Base-by-base conservation (phyloP, 2,797 vertebrate species). In the Paramormyrops hopkinsi region DNA sequence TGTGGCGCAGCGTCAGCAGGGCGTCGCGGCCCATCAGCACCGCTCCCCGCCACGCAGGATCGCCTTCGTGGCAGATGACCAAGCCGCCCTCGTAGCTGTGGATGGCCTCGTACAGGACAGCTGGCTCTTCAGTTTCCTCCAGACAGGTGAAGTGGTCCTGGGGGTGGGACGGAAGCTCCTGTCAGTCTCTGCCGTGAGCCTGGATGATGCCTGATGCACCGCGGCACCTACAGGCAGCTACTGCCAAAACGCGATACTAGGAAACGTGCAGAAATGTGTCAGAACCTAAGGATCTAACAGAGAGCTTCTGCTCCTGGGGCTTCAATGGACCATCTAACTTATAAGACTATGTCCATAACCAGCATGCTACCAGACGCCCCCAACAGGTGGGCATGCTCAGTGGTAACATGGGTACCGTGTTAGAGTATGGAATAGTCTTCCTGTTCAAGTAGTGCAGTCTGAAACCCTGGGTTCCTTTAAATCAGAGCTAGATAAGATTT, bases 61-160 rank as follows among this genome's bases (percentile, higher is more conserved):
- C 98, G 0, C 98, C 97, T 94, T 99, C 98, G 0, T 99, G 97
- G 92, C 98, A 99, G 92, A 99, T 99, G 62, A 99, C 97, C 6
- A 99, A 96, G 90, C 96, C 98, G 92, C 95, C 96, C 91, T 97
- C 96, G 91, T 99, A 99, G 91, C 96, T 95, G 0, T 95, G 97
- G 94, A 99, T 99, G 3, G 98, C 97, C 91, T 99, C 97, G 0
- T 98, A 98, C 91, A 99, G 90, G 90, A 98, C 94, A 0, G 93
- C 95, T 0, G 97, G 97, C 92, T 99, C 99, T 93, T 99, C 99
- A 0, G 98, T 99, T 92, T 99, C 98, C 69, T 99, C 99, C 0
- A 98, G 97, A 91, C 97, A 99, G 0, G 98, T 99, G 95, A 99
- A 99, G 94, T 99, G 99, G 94, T 98, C 97, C 99, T 99, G 92